Base-by-base conservation (phyloP, 2,888 invertebrate species). In the Rugalucina vietnamica region DNA sequence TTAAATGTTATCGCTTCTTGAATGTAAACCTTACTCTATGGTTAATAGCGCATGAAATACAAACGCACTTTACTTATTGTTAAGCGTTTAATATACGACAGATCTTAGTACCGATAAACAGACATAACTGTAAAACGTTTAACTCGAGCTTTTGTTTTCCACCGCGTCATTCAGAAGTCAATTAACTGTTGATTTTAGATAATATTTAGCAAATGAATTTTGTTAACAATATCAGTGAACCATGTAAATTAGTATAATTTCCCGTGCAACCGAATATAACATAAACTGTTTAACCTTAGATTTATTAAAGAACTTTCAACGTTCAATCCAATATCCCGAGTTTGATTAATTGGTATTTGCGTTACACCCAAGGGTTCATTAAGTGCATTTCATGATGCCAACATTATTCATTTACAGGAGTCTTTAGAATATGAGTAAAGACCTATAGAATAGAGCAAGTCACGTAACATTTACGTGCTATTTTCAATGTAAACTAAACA, bases 121-220 rank as follows among this genome's bases (percentile, higher is more conserved):
- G 65, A 65, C 65, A 65, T 65, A 65, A 65, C 34, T 65, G 65
- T 34, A 65, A 65, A 65, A 32, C 65, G 65, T 65, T 65, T 65
- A 65, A 65, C 65, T 65, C 8, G 65, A 29, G 29, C 65, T 65
- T 34, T 65, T 65, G 65, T 65, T 29, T 65, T 65, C 34, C 21
- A 65, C 65, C 29, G 34, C 32, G 65, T 24, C 34, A 65, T 65
- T 65, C 12, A 65, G 65, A 65, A 65, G 65, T 65, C 65, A 65
- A 65, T 65, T 65, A 34, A 65, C 65, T 65, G 14, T 65, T 65
- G 65, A 65, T 65, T 65, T 65, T 65, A 65, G 65, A 65, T 65
- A 65, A 34, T 18, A 65, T 65, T 21, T 65, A 32, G 65, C 34
- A 65, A 65, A 65, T 65, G 65, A 65, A 18, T 65, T 34, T 65